Conservation (phyloP, 2,797 vertebrate genomes). For the Chelidonichthys spinosus region DNA sequence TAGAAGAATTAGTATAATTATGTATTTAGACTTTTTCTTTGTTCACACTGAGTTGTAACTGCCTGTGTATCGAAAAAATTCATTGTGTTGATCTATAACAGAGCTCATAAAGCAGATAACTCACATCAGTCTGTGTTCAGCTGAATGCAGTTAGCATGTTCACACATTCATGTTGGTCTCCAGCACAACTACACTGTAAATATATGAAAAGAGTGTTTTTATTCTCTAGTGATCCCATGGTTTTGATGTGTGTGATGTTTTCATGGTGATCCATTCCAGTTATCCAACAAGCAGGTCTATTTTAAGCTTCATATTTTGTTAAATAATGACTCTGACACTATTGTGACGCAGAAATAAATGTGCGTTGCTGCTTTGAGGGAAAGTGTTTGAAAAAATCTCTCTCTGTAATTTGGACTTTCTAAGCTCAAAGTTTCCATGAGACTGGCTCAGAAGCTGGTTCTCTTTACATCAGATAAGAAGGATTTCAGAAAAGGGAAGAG, state of each 20-base stretch:
- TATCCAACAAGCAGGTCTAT: conserved; percentile 17
- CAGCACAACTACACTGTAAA: not conserved
- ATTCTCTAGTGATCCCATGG: not conserved
- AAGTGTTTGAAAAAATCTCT: not conserved
- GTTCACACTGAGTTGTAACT: not conserved
- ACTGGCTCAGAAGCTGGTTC: not conserved
- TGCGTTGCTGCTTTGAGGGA: too few species aligned
- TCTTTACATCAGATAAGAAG: not conserved
- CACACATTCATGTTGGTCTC: not conserved
- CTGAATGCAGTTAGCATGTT: not conserved
- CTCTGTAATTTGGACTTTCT: not conserved
- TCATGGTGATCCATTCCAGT: conserved; percentile 36
- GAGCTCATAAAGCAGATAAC: too few species aligned
- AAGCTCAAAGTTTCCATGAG: not conserved
- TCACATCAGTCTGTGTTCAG: not conserved
- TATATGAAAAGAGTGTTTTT: conserved; percentile 1
- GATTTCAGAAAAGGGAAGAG: not conserved
- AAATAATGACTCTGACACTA: conserved; percentile 6
- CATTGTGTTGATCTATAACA: not conserved
- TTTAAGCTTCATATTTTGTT: conserved; percentile 21
- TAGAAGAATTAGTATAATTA: not conserved
- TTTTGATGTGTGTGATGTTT: conserved; percentile 19
- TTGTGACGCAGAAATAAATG: not conserved
- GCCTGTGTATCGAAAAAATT: not conserved
- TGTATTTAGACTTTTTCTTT: not conserved